Conservation (phyloP, 2,797 vertebrate species). For the Gallinago stenura region DNA sequence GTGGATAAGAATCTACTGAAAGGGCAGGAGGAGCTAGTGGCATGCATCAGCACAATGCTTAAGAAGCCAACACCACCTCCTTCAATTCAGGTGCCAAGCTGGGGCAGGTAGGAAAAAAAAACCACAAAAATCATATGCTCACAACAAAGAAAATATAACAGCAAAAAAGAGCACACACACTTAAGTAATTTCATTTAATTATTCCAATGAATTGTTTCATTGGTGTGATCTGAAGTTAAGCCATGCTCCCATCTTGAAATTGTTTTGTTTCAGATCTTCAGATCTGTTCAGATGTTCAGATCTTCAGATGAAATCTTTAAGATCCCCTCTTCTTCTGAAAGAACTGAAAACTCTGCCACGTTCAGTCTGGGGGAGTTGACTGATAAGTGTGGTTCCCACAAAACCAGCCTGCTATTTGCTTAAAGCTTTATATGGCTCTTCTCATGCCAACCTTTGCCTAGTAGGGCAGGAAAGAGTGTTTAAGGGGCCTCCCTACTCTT, state of each 20-base stretch:
- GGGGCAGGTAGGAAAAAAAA: not conserved
- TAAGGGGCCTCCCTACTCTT: not conserved
- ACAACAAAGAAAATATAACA: not conserved
- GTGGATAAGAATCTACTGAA: not conserved
- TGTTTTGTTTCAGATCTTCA: not conserved
- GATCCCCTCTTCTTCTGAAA: not conserved
- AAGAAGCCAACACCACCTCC: not conserved
- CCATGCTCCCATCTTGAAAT: not conserved
- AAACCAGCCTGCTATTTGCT: not conserved
- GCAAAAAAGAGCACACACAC: not conserved
- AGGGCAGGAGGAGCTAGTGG: not conserved
- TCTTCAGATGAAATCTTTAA: not conserved
- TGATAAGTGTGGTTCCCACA: not conserved
- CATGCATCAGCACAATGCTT: fast-evolving
- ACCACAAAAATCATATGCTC: not conserved
- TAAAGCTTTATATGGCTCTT: not conserved
- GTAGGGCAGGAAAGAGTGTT: not conserved
- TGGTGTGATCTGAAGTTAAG: not conserved
- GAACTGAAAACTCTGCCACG: not conserved
- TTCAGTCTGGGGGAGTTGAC: not conserved
- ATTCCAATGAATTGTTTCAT: not conserved
- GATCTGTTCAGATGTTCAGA: too few relatives aligned
- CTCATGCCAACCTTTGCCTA: not conserved
- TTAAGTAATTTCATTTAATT: not conserved
- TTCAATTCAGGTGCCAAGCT: not conserved